Percentiles rank a stretch among this genome's conserved stretches.
These are phyloP conservation scores for Aplochiton taeniatus DNA, from an alignment of 2,797 vertebrate species.

Conservation along the genomic window DNA sequence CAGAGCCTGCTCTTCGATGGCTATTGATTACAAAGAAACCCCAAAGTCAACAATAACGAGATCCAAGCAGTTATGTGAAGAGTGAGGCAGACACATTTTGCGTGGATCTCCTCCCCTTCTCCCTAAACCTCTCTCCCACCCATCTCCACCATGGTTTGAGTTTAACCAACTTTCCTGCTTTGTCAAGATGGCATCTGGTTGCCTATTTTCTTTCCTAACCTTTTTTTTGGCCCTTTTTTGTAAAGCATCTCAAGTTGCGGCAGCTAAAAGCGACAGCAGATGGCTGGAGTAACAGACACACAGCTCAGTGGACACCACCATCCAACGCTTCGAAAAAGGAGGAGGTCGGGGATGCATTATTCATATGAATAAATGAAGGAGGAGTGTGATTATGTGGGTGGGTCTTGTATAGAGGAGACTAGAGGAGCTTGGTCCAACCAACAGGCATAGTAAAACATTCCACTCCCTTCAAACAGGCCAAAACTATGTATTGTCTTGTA, in stretches of 20 bases:
- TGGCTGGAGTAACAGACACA: slow-evolving; percentile 81
- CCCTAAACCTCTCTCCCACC: neutral
- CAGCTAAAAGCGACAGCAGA: slow-evolving; percentile 80
- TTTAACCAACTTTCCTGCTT: slow-evolving; percentile 79
- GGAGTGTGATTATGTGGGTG: slow-evolving; percentile 43
- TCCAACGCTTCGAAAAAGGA: slow-evolving; percentile 53
- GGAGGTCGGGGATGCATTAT: slow-evolving; percentile 48
- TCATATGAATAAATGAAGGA: slow-evolving; percentile 27
- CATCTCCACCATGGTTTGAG: slow-evolving; percentile 45
- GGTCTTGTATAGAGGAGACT: slow-evolving; percentile 38
- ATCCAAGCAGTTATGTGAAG: slow-evolving; percentile 53
- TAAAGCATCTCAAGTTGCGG: slow-evolving; percentile 79
- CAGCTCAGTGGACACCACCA: slow-evolving; percentile 72
- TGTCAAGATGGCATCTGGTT: slow-evolving; percentile 79
- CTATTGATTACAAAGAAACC: slow-evolving; percentile 44
- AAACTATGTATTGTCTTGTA: no score
- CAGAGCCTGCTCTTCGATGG: slow-evolving; percentile 48
- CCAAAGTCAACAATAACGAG: slow-evolving; percentile 52
- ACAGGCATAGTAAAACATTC: slow-evolving; percentile 53
- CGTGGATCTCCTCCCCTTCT: slow-evolving; percentile 37
- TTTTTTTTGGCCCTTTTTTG: slow-evolving; percentile 61
- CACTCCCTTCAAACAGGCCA: slow-evolving; percentile 34
- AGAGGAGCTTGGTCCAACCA: slow-evolving; percentile 24
- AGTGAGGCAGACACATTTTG: slow-evolving; percentile 51
- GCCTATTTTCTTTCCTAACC: slow-evolving; percentile 79